Conservation (phyloP, 2,888 invertebrate genomes). For the Vesta saturnalis region DNA sequence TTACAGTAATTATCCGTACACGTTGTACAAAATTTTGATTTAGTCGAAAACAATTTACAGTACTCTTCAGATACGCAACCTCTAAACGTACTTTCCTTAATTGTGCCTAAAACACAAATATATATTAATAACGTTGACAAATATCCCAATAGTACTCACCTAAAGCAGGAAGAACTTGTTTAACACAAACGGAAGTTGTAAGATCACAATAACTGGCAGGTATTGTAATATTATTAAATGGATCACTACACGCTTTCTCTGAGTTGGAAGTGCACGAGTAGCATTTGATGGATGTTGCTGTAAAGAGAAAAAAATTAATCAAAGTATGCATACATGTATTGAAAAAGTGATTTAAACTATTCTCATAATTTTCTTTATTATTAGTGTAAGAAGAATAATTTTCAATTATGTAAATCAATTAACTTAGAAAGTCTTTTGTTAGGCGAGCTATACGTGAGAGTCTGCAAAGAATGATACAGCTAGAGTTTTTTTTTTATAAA, state of each 20-base stretch:
- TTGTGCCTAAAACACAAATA: constrained; percentile 4
- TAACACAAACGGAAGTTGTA: constrained; percentile 15
- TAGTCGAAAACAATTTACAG: constrained; percentile 13
- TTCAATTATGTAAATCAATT: too few species aligned
- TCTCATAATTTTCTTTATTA: too few species aligned
- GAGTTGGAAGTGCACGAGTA: constrained; percentile 37
- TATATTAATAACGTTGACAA: too few species aligned
- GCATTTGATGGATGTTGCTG: constrained; percentile 42
- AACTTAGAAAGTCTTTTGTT: too few species aligned
- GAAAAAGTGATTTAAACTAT: too few species aligned
- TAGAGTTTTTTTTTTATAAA: too few species aligned
- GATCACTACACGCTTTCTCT: constrained; percentile 13
- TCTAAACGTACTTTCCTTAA: constrained; percentile 13
- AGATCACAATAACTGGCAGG: constrained; percentile 16
- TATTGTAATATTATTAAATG: neutral
- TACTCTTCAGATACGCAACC: constrained; percentile 19
- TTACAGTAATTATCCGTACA: constrained; percentile 17
- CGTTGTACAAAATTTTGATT: constrained; percentile 7
- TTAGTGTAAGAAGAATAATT: too few species aligned
- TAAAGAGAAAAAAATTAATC: constrained; percentile 26
- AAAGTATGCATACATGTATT: neutral
- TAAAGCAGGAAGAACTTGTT: constrained; percentile 23
- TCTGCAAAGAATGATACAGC: too few species aligned
- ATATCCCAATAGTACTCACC: constrained; percentile 8
- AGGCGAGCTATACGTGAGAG: too few species aligned